Conservation (phyloP, 2,888 invertebrate species). For the Epinotia demarniana region DNA sequence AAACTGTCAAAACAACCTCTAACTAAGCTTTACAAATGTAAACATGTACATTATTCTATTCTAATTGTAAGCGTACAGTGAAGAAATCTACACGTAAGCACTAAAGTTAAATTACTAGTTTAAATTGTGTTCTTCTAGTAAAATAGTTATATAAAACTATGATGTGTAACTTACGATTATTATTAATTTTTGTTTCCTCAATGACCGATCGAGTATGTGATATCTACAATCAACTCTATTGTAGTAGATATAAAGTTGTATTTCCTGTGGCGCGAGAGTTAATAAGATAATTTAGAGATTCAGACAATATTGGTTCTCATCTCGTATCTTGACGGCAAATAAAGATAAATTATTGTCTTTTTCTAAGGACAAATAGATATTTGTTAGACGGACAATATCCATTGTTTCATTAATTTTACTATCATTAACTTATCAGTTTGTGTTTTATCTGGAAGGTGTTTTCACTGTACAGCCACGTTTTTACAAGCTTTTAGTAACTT, state of each 20-base stretch:
- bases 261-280: slow-evolving; percentile 1
- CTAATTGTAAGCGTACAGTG: slow-evolving; percentile 21
- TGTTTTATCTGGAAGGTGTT: slow-evolving; percentile 1
- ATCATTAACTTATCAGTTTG: not conserved
- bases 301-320: slow-evolving; percentile 39
- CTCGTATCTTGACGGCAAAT: slow-evolving; percentile 27
- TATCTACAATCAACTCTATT: not conserved
- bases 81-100: slow-evolving; percentile 5
- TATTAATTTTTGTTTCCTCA: not conserved
- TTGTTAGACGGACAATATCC: not conserved
- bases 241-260: not conserved
- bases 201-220: too few species aligned
- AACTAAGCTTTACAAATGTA: slow-evolving; percentile 34
- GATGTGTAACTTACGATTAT: too few species aligned
- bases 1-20: not conserved
- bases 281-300: slow-evolving; percentile 14
- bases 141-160: not conserved
- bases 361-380: slow-evolving; percentile 21
- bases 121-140: not conserved
- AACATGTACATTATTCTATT: slow-evolving; percentile 27
- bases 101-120: not conserved
- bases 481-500: too few species aligned
- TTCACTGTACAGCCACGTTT: slow-evolving; percentile 5
- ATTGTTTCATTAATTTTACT: slow-evolving; percentile 23
- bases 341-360: slow-evolving; percentile 13